phyloP scores from a whole-genome alignment of 1,140 invertebrate species.

The Lepidostoma basale region DNA sequence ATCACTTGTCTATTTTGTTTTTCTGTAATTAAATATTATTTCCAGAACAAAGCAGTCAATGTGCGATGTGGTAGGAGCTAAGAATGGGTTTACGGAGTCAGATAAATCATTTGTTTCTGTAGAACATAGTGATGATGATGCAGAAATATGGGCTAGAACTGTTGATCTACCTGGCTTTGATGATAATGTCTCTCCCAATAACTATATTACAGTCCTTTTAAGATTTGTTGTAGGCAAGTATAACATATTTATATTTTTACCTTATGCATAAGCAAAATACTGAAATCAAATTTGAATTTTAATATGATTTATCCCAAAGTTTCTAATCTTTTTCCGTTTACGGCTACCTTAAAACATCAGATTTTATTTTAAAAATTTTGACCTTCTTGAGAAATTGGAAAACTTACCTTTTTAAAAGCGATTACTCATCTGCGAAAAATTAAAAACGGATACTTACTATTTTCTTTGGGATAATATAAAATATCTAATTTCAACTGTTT shows the following conservation, averaged over 20 bases:
- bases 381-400: no score
- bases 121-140: constrained; percentile 77
- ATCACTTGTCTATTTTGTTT: constrained; percentile 5
- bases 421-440: no score
- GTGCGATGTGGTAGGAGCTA: constrained; percentile 30
- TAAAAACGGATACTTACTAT: no score
- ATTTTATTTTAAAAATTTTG: no score
- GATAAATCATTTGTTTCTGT: constrained; percentile 61
- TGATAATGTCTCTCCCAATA: constrained; percentile 81
- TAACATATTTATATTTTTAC: constrained; percentile 8
- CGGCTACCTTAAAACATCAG: no score
- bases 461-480: no score
- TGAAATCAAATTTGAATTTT: no score
- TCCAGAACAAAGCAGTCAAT: constrained; percentile 30
- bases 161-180: constrained; percentile 83
- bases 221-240: constrained; percentile 75
- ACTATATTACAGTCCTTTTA: constrained; percentile 73
- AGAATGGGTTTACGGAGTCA: constrained; percentile 37
- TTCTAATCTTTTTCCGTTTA: no score
- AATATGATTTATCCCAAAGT: no score
- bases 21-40: constrained; percentile 5
- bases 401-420: no score
- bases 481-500: no score
- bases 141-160: constrained; percentile 74
- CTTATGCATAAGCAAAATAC: no score